Evolutionary conservation across 1,140 invertebrate genomes (phyloP).

Genomic region (Drosophila tsacasi): DNA sequence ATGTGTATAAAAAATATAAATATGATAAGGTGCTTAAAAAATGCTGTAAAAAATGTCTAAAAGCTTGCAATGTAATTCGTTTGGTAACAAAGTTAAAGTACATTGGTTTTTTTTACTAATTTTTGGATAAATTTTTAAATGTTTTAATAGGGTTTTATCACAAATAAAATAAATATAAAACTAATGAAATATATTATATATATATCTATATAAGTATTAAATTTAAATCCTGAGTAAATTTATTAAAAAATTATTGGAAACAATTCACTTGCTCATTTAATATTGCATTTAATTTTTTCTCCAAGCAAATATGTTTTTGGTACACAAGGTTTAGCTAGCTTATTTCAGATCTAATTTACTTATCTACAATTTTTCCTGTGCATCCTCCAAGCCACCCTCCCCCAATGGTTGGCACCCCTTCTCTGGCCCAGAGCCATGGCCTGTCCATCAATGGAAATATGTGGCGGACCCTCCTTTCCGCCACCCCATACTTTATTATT

Average conservation of each 20-base stretch:
- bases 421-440: conserved; percentile 1
- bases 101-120: not conserved
- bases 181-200: too few relatives aligned
- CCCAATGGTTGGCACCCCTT: not conserved
- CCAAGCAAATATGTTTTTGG: not conserved
- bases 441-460: conserved; percentile 73
- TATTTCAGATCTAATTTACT: too few relatives aligned
- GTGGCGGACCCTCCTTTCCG: conserved; percentile 20
- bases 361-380: not conserved
- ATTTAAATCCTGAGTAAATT: not conserved
- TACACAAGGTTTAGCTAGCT: not conserved
- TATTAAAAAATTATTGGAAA: not conserved
- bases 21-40: too few relatives aligned
- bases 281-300: not conserved
- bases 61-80: not conserved
- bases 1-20: not conserved
- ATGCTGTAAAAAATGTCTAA: not conserved
- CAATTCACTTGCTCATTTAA: not conserved
- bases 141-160: not conserved
- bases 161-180: not conserved
- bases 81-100: not conserved
- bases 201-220: too few relatives aligned
- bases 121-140: not conserved
- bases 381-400: not conserved
- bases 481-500: conserved; percentile 71